phyloP scores from a whole-genome alignment of 2,113 vertebrate species.

The Catharus bicknelli region DNA sequence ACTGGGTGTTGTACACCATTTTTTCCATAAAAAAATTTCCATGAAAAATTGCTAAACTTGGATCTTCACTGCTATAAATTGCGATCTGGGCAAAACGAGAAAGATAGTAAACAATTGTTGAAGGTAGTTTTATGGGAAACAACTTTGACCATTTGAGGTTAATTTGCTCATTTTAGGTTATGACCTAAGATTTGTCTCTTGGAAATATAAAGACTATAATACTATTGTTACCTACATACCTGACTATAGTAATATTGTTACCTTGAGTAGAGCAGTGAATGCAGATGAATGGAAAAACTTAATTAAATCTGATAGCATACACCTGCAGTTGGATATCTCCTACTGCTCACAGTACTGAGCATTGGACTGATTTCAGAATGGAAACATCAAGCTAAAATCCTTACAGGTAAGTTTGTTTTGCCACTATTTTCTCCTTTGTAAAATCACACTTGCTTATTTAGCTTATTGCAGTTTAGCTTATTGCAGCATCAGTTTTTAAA shows the following conservation, averaged over 20 bases:
- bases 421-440: not conserved
- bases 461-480: not conserved
- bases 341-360: not conserved
- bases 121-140: not conserved
- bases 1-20: not conserved
- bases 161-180: not conserved
- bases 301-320: not conserved
- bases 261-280: not conserved
- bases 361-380: not conserved
- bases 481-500: not conserved
- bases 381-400: not conserved
- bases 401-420: not conserved
- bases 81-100: not conserved
- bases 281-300: not conserved
- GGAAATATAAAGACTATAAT: not conserved
- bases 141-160: not conserved
- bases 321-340: not conserved
- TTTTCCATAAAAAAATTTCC: not conserved
- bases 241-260: not conserved
- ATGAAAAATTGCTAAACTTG: not conserved
- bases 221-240: not conserved
- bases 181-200: not conserved
- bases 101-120: not conserved
- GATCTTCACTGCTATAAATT: not conserved
- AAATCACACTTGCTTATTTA: not conserved